Percentiles rank a stretch among this genome's conserved stretches.
Conservation (phyloP, 1,140 invertebrate genomes). For the Brachionus rotundiformis region DNA sequence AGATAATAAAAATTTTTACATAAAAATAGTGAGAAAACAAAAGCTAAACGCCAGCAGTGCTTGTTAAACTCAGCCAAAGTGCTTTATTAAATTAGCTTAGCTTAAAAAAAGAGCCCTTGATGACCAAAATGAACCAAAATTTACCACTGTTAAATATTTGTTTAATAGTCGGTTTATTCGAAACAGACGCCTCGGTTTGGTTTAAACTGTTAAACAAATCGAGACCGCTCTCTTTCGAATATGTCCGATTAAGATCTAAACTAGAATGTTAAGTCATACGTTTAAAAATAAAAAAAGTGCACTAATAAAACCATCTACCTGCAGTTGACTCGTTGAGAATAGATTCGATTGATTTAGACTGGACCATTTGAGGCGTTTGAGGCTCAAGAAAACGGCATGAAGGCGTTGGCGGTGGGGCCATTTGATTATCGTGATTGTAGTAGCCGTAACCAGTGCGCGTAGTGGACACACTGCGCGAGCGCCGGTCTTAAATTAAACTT, state of each 20-base stretch:
- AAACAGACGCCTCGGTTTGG: not conserved
- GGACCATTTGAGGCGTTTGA: not conserved
- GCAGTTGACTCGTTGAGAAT: conserved; percentile 46
- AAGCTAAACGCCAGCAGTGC: no score
- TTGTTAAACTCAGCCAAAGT: no score
- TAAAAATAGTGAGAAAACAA: no score
- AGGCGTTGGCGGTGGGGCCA: conserved; percentile 22
- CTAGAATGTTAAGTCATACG: not conserved
- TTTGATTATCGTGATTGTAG: not conserved
- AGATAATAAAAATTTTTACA: no score
- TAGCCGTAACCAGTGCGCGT: not conserved
- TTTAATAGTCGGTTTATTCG: conserved; percentile 14
- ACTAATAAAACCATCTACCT: not conserved
- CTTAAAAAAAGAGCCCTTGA: not conserved
- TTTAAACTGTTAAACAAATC: not conserved
- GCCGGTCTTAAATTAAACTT: not conserved
- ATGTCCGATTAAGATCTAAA: conserved; percentile 40
- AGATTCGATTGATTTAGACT: conserved; percentile 48
- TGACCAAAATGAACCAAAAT: not conserved
- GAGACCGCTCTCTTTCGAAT: conserved; percentile 44
- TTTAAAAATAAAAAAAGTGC: not conserved
- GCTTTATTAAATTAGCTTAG: no score
- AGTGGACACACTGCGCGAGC: conserved; percentile 29
- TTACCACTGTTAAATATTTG: conserved; percentile 21
- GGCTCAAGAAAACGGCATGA: not conserved